A percentile compares a stretch with the other conserved stretches of the same genome.
phyloP scores from a whole-genome alignment of 2,888 invertebrate species.

The Helicoverpa assulta region DNA sequence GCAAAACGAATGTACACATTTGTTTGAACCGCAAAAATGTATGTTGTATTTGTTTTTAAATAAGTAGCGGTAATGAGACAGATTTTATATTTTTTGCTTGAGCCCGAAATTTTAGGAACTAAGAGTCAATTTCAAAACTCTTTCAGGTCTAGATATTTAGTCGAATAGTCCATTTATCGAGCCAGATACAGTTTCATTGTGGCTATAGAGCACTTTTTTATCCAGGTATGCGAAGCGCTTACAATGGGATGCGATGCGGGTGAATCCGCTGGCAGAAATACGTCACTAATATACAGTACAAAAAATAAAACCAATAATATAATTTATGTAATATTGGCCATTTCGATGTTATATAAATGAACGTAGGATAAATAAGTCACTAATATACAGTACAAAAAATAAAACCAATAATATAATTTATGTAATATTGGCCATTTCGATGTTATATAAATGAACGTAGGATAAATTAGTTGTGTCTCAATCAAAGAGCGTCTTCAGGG shows the following conservation, averaged over 20 bases:
- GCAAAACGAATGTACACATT: constrained; percentile 12
- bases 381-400: background rate
- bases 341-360: constrained; percentile 26
- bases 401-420: constrained; percentile 5
- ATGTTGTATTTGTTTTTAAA: constrained; percentile 12
- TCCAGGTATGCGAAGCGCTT: too few relatives aligned
- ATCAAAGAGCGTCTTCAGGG: constrained; percentile 27
- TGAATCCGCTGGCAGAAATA: too few relatives aligned
- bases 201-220: too few relatives aligned
- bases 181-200: too few relatives aligned
- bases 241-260: too few relatives aligned
- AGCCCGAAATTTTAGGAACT: too few relatives aligned
- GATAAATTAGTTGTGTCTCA: constrained; percentile 39
- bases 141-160: too few relatives aligned
- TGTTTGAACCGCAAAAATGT: constrained; percentile 1
- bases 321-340: constrained; percentile 9
- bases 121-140: too few relatives aligned
- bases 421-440: constrained; percentile 9
- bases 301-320: constrained; percentile 7
- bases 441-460: constrained; percentile 31
- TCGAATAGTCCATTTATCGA: too few relatives aligned
- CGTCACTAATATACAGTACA: background rate
- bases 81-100: background rate
- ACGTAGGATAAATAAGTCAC: constrained; percentile 8
- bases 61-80: background rate